A percentile compares a stretch with the other conserved stretches of the same genome.
Conservation (phyloP, 2,888 invertebrate species). For the Theodoxus fluviatilis region DNA sequence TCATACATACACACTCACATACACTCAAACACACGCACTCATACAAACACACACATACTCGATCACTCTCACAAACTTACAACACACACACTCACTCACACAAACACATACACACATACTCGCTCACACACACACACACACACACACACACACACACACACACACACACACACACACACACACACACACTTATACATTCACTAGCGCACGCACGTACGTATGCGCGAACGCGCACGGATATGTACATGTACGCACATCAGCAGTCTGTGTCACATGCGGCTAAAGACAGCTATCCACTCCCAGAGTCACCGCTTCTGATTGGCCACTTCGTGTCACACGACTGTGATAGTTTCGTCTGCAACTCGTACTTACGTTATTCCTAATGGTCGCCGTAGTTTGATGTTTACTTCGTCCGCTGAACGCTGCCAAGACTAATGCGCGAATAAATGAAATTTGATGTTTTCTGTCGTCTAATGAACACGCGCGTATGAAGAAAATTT, state of each 20-base stretch:
- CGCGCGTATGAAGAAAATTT: too few relatives aligned
- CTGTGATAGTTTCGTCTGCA: too few relatives aligned
- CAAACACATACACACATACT: slow-evolving; percentile 14
- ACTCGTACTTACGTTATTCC: too few relatives aligned
- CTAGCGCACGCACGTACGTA: neutral
- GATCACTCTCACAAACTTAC: neutral
- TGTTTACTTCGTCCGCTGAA: too few relatives aligned
- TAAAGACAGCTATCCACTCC: too few relatives aligned
- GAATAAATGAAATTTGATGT: too few relatives aligned
- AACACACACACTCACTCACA: neutral
- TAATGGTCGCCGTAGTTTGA: too few relatives aligned
- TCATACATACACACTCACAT: neutral
- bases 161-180: neutral
- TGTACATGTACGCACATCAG: neutral
- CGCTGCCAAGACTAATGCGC: too few relatives aligned
- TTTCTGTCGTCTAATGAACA: too few relatives aligned
- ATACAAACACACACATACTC: neutral
- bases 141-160: neutral
- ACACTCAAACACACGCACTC: neutral
- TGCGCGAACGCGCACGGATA: neutral
- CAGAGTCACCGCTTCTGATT: too few relatives aligned
- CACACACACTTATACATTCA: neutral
- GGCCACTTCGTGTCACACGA: too few relatives aligned
- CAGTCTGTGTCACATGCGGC: too few relatives aligned
- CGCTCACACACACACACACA: neutral